phyloP scores from a whole-genome alignment of 2,797 vertebrate genomes.

The Fringilla coelebs region DNA sequence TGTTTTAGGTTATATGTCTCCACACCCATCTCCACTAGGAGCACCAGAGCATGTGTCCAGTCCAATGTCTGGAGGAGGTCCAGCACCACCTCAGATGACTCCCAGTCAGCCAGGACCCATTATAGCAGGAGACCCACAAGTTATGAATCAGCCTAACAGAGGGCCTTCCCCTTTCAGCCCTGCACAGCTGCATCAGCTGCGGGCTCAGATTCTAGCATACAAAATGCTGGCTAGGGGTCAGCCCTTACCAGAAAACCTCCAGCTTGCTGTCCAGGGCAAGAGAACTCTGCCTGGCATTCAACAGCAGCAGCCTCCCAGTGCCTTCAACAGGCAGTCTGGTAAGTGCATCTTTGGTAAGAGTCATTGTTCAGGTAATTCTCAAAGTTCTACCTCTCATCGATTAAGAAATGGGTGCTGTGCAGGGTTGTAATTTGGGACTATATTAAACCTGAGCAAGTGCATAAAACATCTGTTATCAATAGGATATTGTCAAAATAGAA shows the following conservation, averaged over 20 bases:
- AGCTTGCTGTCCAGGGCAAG: constrained; percentile 96
- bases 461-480: neutral
- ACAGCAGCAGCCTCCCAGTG: constrained; percentile 80
- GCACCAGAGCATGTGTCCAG: constrained; percentile 92
- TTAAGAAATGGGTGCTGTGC: neutral
- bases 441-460: neutral
- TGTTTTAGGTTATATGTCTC: constrained; percentile 91
- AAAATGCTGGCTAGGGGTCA: constrained; percentile 96
- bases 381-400: neutral
- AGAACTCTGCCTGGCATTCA: constrained; percentile 94
- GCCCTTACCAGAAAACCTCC: constrained; percentile 93
- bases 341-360: constrained; percentile 48
- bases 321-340: constrained; percentile 88
- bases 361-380: neutral
- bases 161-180: constrained; percentile 93
- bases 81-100: constrained; percentile 92
- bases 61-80: constrained; percentile 93
- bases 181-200: constrained; percentile 93
- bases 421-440: neutral
- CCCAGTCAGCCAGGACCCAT: constrained; percentile 85
- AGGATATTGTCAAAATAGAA: neutral
- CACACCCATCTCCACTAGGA: constrained; percentile 92
- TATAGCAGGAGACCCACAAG: constrained; percentile 88
- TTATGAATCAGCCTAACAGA: constrained; percentile 85
- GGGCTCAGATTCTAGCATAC: constrained; percentile 97